Evolutionary conservation across 2,797 vertebrate species (phyloP), one percentile per base, ranked within the genome.

Genomic region (Microchirus variegatus): DNA sequence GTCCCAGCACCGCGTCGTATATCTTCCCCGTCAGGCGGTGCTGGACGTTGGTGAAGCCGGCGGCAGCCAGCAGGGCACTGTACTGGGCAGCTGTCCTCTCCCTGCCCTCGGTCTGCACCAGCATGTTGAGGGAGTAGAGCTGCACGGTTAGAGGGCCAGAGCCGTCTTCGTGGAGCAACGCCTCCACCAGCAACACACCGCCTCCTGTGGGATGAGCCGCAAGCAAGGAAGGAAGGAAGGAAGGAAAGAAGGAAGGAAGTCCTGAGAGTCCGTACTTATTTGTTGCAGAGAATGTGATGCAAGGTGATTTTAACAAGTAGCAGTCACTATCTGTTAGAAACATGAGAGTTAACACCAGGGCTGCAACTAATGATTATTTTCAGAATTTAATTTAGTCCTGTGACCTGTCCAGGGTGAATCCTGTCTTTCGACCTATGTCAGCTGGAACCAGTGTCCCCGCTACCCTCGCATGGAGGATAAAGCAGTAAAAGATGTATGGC

Each of bases 41-140:
- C 56, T 87, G 83, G 74, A 92, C 63, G 16, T 71, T 46, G 41
- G 73, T 67, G 78, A 96, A 96, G 44, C 95, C 94, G 0, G 92
- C 91, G 10, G 89, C 78, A 10, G 77, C n/a, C 2, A 96, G 85
- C 62, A 96, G 91, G 18, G 73, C 75, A 6, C 61, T 51, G 75
- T 94, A 95, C 77, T 94, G 90, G 2, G 87, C 73, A 35, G 87
- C 81, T 17, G 89, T 94, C 69, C 93, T 60, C 80, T 97, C 95
- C 51, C 88, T 90, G 9, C 95, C 95, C 87, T 96, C 95, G 0
- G 95, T 95, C 92, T 96, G 95, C 1, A 96, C 90, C 74, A 98
- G 85, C 95, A 96, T 95, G 81, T 96, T 95, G 59, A 97, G 82
- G 0, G 93, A 96, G 81, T 93, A 95, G 17, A 97, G 91, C 11